These are phyloP conservation scores for Sialis fuliginosa DNA, from an alignment of 2,888 invertebrate genomes.

Conservation along the genomic window DNA sequence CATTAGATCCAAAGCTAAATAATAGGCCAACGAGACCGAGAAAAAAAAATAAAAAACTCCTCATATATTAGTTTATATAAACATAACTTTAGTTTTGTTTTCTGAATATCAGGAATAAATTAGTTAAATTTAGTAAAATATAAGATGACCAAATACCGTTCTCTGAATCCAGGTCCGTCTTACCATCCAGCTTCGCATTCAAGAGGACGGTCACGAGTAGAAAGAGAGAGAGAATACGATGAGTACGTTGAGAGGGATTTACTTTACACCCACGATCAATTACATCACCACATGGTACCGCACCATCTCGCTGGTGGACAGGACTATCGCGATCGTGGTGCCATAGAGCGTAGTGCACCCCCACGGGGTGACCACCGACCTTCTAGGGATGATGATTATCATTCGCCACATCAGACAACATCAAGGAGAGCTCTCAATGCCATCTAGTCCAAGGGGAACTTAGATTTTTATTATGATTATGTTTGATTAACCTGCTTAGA, in stretches of 20 bases:
- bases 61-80: too few species aligned
- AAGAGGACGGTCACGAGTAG: conserved; percentile 31
- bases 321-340: conserved; percentile 19
- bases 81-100: too few species aligned
- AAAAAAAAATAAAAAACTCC: too few species aligned
- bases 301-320: conserved; percentile 22
- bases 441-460: conserved; percentile 37
- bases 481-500: neutral
- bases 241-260: conserved; percentile 28
- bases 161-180: conserved; percentile 18
- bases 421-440: conserved; percentile 56
- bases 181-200: conserved; percentile 25
- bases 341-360: conserved; percentile 8
- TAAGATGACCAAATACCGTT: too few species aligned
- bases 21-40: too few species aligned
- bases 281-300: conserved; percentile 19
- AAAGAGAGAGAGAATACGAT: conserved; percentile 32
- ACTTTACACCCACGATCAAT: conserved; percentile 15
- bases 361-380: conserved; percentile 4
- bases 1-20: too few species aligned
- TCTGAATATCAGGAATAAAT: too few species aligned
- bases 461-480: conserved; percentile 6
- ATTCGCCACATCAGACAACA: conserved; percentile 34
- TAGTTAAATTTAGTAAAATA: too few species aligned
- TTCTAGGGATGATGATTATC: conserved; percentile 21